phyloP scores from a whole-genome alignment of 2,113 vertebrate genomes.

The Chamaetylas fuelleborni region DNA sequence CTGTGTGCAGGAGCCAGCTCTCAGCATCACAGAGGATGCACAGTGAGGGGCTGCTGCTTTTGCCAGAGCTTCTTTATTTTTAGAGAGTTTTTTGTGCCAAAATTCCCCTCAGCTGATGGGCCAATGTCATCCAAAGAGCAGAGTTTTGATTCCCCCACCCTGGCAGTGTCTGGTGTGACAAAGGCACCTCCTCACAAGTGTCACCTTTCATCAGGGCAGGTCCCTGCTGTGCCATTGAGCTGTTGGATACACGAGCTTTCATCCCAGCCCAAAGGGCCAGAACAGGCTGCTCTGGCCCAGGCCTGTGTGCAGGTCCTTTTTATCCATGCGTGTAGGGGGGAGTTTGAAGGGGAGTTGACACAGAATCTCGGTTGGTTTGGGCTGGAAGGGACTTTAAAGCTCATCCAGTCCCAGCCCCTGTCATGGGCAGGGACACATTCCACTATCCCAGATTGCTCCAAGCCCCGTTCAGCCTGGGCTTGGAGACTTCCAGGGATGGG shows the following conservation, averaged over 20 bases:
- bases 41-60: neutral
- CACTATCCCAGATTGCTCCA: accelerated
- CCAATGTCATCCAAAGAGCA: slow-evolving; percentile 18
- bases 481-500: neutral
- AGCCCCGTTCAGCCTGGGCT: accelerated
- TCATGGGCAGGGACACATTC: neutral
- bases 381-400: neutral
- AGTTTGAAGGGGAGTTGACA: neutral
- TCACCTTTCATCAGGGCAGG: neutral
- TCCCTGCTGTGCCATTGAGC: neutral
- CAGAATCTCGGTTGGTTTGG: neutral
- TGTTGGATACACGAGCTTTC: neutral
- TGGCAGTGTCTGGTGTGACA: neutral
- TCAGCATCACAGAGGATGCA: neutral
- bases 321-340: accelerated
- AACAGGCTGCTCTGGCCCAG: neutral
- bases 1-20: accelerated
- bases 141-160: neutral
- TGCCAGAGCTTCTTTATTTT: slow-evolving; percentile 42
- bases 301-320: neutral
- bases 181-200: neutral
- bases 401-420: too few relatives aligned
- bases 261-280: neutral
- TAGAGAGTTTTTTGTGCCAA: slow-evolving; percentile 26
- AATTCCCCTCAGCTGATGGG: neutral